phyloP scores from a whole-genome alignment of 2,113 vertebrate species.

The Tympanuchus pallidicinctus region DNA sequence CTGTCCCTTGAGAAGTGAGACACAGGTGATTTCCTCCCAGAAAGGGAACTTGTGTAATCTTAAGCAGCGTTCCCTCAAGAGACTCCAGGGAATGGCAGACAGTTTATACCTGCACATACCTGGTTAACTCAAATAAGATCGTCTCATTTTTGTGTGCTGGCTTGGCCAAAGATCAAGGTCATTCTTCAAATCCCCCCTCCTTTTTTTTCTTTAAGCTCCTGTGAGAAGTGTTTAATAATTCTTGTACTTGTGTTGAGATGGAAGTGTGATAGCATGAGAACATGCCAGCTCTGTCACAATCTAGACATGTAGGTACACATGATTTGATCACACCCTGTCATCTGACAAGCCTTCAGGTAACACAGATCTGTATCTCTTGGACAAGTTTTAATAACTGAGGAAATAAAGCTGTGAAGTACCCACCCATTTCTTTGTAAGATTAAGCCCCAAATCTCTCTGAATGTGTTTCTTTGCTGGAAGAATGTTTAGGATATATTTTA shows the following conservation, averaged over 20 bases:
- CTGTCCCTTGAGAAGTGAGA: neutral
- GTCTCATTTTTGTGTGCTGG: neutral
- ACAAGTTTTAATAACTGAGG: constrained; percentile 15
- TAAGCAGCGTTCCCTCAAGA: neutral
- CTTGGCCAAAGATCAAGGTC: neutral
- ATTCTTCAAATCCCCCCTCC: neutral
- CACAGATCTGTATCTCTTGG: constrained; percentile 44
- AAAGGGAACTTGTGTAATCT: neutral
- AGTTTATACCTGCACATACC: neutral
- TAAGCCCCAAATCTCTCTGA: constrained; percentile 15
- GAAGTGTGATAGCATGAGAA: neutral
- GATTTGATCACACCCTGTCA: constrained; percentile 51
- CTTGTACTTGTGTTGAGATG: neutral
- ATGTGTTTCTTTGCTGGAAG: neutral
- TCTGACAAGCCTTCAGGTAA: constrained; percentile 57
- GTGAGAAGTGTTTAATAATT: neutral
- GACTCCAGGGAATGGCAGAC: neutral
- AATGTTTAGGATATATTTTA: neutral
- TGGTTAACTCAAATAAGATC: neutral
- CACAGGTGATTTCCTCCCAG: neutral
- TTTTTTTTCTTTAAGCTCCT: neutral
- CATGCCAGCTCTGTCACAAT: constrained; percentile 1
- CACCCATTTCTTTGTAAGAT: constrained; percentile 12
- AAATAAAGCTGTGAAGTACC: constrained; percentile 33
- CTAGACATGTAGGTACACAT: constrained; percentile 49